A percentile compares a stretch with the other conserved stretches of the same genome.
phyloP scores from a whole-genome alignment of 2,888 invertebrate genomes.

The Xanthia togata region DNA sequence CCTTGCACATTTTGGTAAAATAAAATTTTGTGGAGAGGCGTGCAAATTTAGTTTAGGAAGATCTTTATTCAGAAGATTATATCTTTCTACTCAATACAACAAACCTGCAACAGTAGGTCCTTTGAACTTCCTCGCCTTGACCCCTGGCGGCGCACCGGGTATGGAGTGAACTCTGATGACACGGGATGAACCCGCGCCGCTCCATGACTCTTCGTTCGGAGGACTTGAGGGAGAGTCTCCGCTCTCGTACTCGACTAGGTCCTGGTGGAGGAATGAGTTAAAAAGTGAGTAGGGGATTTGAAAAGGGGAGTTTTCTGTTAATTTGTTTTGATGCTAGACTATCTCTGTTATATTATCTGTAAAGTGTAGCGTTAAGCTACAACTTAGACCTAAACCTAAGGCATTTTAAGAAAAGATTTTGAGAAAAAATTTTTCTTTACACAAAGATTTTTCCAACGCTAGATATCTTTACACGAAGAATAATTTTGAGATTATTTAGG shows the following conservation, averaged over 20 bases:
- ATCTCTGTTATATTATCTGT: background rate
- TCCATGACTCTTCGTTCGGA: slow-evolving; percentile 73
- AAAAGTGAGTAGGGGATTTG: background rate
- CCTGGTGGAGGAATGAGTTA: slow-evolving; percentile 69
- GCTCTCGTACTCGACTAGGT: slow-evolving; percentile 86
- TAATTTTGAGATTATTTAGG: no score
- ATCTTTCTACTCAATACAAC: slow-evolving; percentile 28
- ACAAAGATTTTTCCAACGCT: no score
- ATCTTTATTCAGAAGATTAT: background rate
- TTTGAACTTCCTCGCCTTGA: slow-evolving; percentile 73
- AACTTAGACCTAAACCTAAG: background rate
- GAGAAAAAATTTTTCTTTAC: no score
- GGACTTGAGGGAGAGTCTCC: slow-evolving; percentile 73
- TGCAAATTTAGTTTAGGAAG: slow-evolving; percentile 11
- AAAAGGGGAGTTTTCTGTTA: background rate
- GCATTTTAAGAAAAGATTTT: background rate
- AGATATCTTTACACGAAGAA: background rate
- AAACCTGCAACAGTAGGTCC: slow-evolving; percentile 82
- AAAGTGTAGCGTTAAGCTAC: background rate
- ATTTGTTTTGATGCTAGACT: background rate
- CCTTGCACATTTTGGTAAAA: background rate
- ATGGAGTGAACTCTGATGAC: slow-evolving; percentile 73
- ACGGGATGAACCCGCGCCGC: slow-evolving; percentile 69
- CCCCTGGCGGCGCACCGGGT: slow-evolving; percentile 59
- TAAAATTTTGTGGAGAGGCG: background rate